Percentiles rank a stretch among this genome's conserved stretches.
Conservation (phyloP, 1,140 invertebrate genomes). For the Bombyx mori region ASM3026992v2 NC_085114.1:9185501-9186000, state of each 20-base stretch:
- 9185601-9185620: too few relatives aligned
- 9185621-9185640: too few relatives aligned
- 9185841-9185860: slow-evolving; percentile 11
- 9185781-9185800: slow-evolving; percentile 8
- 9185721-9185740: background rate
- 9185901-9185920: slow-evolving; percentile 21
- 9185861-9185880: slow-evolving; percentile 14
- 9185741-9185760: background rate
- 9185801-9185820: slow-evolving; percentile 13
- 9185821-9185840: slow-evolving; percentile 14
- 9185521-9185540: too few relatives aligned
- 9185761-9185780: slow-evolving; percentile 2
- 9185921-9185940: slow-evolving; percentile 28
- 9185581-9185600: too few relatives aligned
- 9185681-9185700: too few relatives aligned
- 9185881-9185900: slow-evolving; percentile 21
- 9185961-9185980: slow-evolving; percentile 58
- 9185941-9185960: slow-evolving; percentile 43
- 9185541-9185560: too few relatives aligned
- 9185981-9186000: slow-evolving; percentile 36
- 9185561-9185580: too few relatives aligned
- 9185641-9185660: too few relatives aligned
- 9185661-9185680: too few relatives aligned
- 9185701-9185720: background rate
- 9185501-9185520: too few relatives aligned